A percentile compares a stretch with the other conserved stretches of the same genome.
These are phyloP conservation scores for Tarsius wallacei DNA, from an alignment of 2,797 vertebrate genomes.

Conservation along the genomic window DNA sequence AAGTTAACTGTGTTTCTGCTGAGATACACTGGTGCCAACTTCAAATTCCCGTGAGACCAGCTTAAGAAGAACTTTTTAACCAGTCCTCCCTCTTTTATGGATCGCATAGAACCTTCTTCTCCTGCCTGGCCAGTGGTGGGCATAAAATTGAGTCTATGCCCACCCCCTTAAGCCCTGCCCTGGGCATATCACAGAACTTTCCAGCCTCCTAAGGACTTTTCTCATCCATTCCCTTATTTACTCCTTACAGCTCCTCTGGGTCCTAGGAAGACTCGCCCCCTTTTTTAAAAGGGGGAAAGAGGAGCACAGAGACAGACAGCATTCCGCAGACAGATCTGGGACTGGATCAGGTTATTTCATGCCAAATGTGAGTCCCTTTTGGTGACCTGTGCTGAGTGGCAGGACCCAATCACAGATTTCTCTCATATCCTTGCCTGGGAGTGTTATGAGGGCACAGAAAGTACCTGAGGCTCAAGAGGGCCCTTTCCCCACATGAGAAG, in stretches of 20 bases:
- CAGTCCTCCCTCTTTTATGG: not conserved
- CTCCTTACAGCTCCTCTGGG: not conserved
- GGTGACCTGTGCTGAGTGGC: too few species aligned
- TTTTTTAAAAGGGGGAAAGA: not conserved
- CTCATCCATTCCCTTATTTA: not conserved
- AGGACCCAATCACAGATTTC: not conserved
- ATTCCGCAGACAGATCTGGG: not conserved
- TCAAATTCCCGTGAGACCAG: not conserved
- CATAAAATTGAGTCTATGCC: fast-evolving
- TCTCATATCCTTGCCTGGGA: too few species aligned
- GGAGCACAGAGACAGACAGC: not conserved
- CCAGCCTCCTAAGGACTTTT: not conserved
- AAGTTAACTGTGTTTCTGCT: not conserved
- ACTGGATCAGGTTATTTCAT: not conserved
- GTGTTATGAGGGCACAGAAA: not conserved
- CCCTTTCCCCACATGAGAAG: too few species aligned
- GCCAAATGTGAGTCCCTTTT: not conserved
- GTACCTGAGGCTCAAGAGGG: fast-evolving
- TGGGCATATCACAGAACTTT: not conserved
- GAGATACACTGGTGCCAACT: not conserved
- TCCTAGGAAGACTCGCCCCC: not conserved
- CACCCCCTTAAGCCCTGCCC: not conserved
- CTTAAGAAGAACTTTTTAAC: not conserved
- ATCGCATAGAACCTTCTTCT: not conserved
- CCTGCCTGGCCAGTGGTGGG: not conserved